Evolutionary conservation across 2,888 invertebrate genomes (phyloP), one percentile per base, ranked within the genome.

Genomic region (Andrena flavipes): DNA sequence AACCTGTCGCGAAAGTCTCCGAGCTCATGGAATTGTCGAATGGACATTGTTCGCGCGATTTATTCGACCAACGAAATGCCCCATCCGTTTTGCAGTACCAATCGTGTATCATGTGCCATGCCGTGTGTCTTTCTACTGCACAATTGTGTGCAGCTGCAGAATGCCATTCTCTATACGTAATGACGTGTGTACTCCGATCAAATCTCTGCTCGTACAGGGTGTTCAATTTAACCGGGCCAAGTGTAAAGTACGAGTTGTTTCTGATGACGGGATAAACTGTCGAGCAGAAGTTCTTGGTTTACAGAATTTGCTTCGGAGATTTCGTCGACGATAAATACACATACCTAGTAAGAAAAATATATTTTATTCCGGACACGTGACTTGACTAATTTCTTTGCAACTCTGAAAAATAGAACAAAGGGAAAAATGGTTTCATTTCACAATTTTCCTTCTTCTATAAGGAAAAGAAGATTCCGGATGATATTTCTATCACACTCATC

Each of bases 31-130:
- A 56, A 60, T 49, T 76, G 51, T 48, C 67, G 74, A 82, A 71
- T 72, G 70, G 30, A 71, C 72, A 71, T 79, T 78, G 73, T 70
- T 64, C 67, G 68, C 23, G 48, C 78, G 80, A 87, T 87, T 87
- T 84, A 87, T 82, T 74, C 74, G 59, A 76, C 70, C 81, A 70
- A 67, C 69, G 84, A 87, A 80, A 78, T 80, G 42, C 80, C 82
- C 23, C 68, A 67, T 75, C 65, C 74, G 62, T 84, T 84, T 78
- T 77, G 77, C 73, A 69, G 80, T 51, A 62, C 70, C 75, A 75
- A 72, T 65, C 26, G 70, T 48, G 68, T 78, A 72, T 78, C 75
- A 72, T 48, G 54, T 30, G 73, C 60, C 59, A 33, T 62, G 26
- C 35, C n/a, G 59, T 48, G 69, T 70, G 64, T 67, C 65, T 67